Evolutionary conservation across 2,797 vertebrate species (phyloP).

Genomic region (Poliocrania exsul): DNA sequence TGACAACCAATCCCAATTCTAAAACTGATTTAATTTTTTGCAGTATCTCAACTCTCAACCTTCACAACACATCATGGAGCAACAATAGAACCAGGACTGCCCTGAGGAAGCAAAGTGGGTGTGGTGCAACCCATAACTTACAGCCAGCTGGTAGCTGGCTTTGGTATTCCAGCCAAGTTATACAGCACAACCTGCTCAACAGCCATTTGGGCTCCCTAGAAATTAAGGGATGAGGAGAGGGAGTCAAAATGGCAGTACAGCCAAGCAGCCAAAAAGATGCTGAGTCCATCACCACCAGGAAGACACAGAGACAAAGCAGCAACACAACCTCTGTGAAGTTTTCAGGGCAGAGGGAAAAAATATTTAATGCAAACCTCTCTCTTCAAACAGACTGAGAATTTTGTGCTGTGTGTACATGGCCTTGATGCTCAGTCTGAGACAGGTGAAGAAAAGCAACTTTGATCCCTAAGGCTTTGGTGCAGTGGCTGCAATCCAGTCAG

Average conservation of each 20-base stretch:
- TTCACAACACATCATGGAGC: accelerated
- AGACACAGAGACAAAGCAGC: background rate
- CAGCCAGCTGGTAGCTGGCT: background rate
- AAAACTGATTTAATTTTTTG: background rate
- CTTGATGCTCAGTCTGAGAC: background rate
- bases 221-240: background rate
- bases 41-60: background rate
- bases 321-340: background rate
- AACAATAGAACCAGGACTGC: background rate
- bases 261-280: background rate
- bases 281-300: background rate
- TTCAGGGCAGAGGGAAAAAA: background rate
- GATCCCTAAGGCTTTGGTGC: background rate
- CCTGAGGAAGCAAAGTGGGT: background rate
- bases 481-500: background rate
- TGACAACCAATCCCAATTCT: background rate
- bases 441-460: background rate
- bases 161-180: background rate
- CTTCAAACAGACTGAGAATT: background rate
- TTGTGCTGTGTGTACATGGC: background rate
- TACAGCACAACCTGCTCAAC: background rate
- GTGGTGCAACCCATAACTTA: background rate
- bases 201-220: background rate
- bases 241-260: background rate
- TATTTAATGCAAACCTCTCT: background rate